These are phyloP conservation scores for Adela reaumurella DNA, from an alignment of 2,888 invertebrate species.

Conservation along the genomic window DNA sequence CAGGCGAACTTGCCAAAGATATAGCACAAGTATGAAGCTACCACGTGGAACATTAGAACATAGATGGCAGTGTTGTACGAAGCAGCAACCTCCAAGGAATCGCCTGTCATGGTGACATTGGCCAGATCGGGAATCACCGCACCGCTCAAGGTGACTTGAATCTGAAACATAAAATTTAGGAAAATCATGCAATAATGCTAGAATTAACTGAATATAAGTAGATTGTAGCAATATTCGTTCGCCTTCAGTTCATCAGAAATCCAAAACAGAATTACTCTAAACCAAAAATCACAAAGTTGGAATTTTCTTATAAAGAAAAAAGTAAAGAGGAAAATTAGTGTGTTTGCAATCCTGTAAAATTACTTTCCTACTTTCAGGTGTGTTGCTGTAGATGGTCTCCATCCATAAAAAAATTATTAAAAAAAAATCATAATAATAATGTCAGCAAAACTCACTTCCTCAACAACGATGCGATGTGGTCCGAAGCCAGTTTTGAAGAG, in stretches of 20 bases:
- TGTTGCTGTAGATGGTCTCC: no score
- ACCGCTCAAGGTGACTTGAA: constrained; percentile 58
- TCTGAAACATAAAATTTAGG: constrained; percentile 38
- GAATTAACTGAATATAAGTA: background rate
- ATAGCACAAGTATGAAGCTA: constrained; percentile 83
- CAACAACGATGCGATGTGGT: constrained; percentile 73
- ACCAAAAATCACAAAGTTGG: no score
- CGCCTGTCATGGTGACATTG: constrained; percentile 72
- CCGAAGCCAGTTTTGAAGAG: constrained; percentile 73
- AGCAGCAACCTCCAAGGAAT: constrained; percentile 69
- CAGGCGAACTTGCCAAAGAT: constrained; percentile 94
- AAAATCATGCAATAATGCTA: no score
- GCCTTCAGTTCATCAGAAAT: no score
- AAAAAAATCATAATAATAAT: no score
- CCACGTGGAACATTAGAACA: constrained; percentile 75
- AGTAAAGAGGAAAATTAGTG: no score
- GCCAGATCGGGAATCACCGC: constrained; percentile 68
- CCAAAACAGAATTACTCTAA: no score
- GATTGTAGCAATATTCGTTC: no score
- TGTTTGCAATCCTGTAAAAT: no score
- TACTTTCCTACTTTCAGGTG: no score
- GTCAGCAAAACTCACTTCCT: constrained; percentile 52
- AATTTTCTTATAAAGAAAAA: no score
- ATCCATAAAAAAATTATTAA: no score
- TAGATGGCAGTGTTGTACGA: constrained; percentile 70